A percentile compares a stretch with the other conserved stretches of the same genome.
These are phyloP conservation scores for Alloscopus bannaensis DNA, from an alignment of 2,888 invertebrate species.

Conservation along the genomic window DNA sequence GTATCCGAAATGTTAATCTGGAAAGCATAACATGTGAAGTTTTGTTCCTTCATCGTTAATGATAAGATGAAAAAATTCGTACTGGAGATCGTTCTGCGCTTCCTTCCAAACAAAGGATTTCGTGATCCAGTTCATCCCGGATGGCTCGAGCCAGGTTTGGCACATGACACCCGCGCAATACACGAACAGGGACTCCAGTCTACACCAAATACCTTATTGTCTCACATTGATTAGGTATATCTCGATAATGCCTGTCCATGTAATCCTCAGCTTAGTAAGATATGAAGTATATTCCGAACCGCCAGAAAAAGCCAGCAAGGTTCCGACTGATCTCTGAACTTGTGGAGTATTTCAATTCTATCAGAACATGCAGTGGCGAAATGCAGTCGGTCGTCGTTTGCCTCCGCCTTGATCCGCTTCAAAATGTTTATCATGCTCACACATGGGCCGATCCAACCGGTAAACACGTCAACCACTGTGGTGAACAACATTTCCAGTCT, in stretches of 20 bases:
- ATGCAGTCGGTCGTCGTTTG: constrained; percentile 66
- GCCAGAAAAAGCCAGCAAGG: constrained; percentile 70
- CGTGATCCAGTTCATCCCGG: constrained; percentile 68
- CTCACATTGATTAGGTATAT: constrained; percentile 19
- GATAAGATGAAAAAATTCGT: neutral
- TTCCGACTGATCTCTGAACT: constrained; percentile 71
- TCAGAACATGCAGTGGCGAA: constrained; percentile 66
- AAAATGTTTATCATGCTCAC: constrained; percentile 67
- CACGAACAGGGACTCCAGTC: constrained; percentile 60
- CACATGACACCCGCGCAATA: constrained; percentile 67
- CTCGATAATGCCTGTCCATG: too few species aligned
- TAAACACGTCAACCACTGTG: constrained; percentile 70
- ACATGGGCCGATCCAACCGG: constrained; percentile 71
- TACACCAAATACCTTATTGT: neutral
- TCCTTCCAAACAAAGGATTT: constrained; percentile 69
- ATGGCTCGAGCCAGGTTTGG: constrained; percentile 67
- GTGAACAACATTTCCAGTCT: too few species aligned
- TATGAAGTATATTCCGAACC: too few species aligned
- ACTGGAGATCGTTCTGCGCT: constrained; percentile 60
- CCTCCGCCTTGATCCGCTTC: constrained; percentile 69
- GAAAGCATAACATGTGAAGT: neutral
- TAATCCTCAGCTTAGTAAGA: too few species aligned
- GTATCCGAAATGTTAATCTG: constrained; percentile 70
- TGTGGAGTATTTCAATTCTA: constrained; percentile 65
- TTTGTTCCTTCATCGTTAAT: neutral